phyloP scores from a whole-genome alignment of 2,888 invertebrate genomes.

The Lepidocyrtinus sp. region DNA sequence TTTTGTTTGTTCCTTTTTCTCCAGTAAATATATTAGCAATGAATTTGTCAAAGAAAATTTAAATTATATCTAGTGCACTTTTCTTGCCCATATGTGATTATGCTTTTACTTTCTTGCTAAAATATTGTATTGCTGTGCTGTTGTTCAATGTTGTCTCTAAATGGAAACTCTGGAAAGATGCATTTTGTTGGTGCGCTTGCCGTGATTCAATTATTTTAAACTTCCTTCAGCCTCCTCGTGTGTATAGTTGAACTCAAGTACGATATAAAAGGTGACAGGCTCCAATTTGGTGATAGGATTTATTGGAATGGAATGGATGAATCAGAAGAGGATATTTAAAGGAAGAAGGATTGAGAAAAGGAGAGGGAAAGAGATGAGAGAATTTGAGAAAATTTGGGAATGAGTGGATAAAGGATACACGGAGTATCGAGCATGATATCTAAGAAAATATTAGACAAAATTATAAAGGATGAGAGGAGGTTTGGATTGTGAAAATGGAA shows the following conservation, averaged over 20 bases:
- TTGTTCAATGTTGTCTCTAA: neutral
- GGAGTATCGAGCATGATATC: slow-evolving; percentile 11
- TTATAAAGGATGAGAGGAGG: slow-evolving; percentile 20
- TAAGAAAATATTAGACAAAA: neutral
- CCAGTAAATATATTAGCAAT: no score
- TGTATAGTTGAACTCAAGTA: neutral
- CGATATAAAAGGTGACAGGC: neutral
- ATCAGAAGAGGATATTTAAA: neutral
- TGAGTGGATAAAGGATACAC: neutral
- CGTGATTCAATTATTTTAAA: neutral
- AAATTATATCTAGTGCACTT: slow-evolving; percentile 1
- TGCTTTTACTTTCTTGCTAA: slow-evolving; percentile 1
- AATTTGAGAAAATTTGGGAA: slow-evolving; percentile 16
- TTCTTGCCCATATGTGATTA: slow-evolving; percentile 1
- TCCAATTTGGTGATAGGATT: slow-evolving; percentile 8
- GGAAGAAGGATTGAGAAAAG: slow-evolving; percentile 8
- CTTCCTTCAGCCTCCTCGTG: neutral
- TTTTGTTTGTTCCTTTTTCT: neutral
- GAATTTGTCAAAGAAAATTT: no score
- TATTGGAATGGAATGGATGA: slow-evolving; percentile 1
- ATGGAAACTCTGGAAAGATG: neutral
- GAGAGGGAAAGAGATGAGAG: slow-evolving; percentile 7
- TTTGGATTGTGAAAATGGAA: slow-evolving; percentile 1
- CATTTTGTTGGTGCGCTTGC: neutral
- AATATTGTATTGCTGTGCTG: slow-evolving; percentile 1